Conservation (phyloP, 2,797 vertebrate species). For the Argyrosomus regius region DNA sequence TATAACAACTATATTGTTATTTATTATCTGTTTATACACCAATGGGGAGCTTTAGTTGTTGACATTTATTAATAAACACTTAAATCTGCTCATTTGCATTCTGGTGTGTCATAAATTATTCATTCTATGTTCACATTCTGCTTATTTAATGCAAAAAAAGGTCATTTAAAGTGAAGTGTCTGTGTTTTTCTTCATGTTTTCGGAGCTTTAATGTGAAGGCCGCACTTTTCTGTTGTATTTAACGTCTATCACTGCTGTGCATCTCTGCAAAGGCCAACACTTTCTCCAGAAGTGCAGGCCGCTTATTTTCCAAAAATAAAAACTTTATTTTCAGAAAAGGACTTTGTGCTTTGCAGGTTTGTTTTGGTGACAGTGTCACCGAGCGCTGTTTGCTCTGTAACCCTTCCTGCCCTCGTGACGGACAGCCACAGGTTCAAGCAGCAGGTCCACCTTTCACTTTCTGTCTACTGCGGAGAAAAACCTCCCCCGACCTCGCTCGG, state of each 20-base stretch:
- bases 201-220: background rate
- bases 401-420: constrained; percentile 62
- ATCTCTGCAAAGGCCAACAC: background rate
- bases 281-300: background rate
- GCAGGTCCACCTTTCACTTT: constrained; percentile 63
- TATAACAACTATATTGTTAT: background rate
- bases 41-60: background rate
- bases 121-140: background rate
- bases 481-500: background rate
- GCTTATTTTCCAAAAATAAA: background rate
- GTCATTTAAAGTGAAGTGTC: background rate
- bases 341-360: constrained; percentile 41
- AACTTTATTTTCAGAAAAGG: background rate
- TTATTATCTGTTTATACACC: background rate
- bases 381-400: constrained; percentile 51
- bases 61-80: background rate
- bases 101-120: background rate
- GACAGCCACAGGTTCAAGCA: constrained; percentile 74
- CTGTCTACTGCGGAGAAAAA: constrained; percentile 45
- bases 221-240: background rate
- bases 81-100: background rate
- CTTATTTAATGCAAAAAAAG: background rate
- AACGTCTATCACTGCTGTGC: background rate
- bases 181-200: background rate
- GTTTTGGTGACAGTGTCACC: constrained; percentile 52